These are phyloP conservation scores for Apamea crenata DNA, from an alignment of 2,888 invertebrate genomes.

Conservation along the genomic window DNA sequence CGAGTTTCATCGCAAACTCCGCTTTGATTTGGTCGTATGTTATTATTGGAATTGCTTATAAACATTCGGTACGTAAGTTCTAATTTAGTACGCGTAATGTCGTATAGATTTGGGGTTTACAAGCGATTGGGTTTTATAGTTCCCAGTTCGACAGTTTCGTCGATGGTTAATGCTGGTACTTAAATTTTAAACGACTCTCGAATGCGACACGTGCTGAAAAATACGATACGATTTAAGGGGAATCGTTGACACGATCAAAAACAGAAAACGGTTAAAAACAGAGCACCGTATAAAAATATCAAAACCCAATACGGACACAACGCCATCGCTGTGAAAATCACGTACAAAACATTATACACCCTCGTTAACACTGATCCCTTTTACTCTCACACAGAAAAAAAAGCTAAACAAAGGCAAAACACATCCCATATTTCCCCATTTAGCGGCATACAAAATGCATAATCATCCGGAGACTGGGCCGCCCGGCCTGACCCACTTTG, in stretches of 20 bases:
- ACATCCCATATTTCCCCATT: constrained; percentile 68
- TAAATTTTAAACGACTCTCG: constrained; percentile 3
- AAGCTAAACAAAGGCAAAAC: constrained; percentile 57
- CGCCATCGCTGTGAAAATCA: constrained; percentile 43
- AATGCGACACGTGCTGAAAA: constrained; percentile 14
- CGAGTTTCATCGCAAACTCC: constrained; percentile 23
- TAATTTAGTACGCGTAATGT: constrained; percentile 35
- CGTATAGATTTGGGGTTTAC: constrained; percentile 39
- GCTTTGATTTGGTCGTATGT: constrained; percentile 6
- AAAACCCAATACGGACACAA: constrained; percentile 15
- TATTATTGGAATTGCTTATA: constrained; percentile 26
- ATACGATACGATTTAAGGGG: background rate
- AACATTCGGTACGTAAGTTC: constrained; percentile 20
- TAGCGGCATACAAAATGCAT: constrained; percentile 76
- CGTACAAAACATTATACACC: constrained; percentile 53
- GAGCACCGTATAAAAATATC: constrained; percentile 12
- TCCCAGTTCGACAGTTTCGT: constrained; percentile 4
- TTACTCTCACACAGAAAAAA: constrained; percentile 43
- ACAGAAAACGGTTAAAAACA: background rate
- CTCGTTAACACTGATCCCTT: constrained; percentile 53
- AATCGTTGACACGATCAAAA: background rate
- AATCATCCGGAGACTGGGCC: constrained; percentile 71
- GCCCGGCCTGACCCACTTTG: constrained; percentile 74
- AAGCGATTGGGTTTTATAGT: constrained; percentile 42
- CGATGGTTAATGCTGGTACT: constrained; percentile 7